Conservation (phyloP, 2,888 invertebrate species). For the Calliscelio sp. region DNA sequence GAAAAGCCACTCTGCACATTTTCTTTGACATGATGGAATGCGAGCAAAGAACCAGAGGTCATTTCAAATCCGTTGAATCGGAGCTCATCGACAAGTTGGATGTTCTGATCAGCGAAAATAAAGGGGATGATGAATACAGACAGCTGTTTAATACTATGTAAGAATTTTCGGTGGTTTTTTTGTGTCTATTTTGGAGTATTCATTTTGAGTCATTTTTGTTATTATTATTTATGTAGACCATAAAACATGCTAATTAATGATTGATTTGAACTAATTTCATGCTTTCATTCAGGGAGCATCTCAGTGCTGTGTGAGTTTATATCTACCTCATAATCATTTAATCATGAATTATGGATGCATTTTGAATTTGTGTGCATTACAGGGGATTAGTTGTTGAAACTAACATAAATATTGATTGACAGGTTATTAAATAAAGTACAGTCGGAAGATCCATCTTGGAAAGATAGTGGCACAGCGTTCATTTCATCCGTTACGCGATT, state of each 20-base stretch:
- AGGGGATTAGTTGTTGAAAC: no score
- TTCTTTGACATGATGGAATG: constrained; percentile 98
- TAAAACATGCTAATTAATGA: constrained; percentile 27
- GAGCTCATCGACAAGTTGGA: constrained; percentile 98
- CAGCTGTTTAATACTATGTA: constrained; percentile 98
- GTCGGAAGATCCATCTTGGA: constrained; percentile 94
- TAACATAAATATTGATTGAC: constrained; percentile 52
- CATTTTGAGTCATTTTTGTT: not conserved
- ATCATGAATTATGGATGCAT: no score
- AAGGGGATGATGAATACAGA: constrained; percentile 97
- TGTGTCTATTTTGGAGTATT: no score
- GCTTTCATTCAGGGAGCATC: constrained; percentile 91
- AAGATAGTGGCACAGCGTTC: constrained; percentile 96
- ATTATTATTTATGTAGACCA: not conserved
- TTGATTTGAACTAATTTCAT: constrained; percentile 76
- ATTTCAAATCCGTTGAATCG: constrained; percentile 96
- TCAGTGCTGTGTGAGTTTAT: constrained; percentile 96
- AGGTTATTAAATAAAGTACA: constrained; percentile 95
- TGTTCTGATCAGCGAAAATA: constrained; percentile 96
- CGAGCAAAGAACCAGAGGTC: constrained; percentile 93
- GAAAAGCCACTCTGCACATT: constrained; percentile 96
- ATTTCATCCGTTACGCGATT: constrained; percentile 96
- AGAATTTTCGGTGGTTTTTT: constrained; percentile 86
- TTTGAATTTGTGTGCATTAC: no score
- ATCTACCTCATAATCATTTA: constrained; percentile 28